Evolutionary conservation across 1,140 invertebrate genomes (phyloP), one percentile per base, ranked within the genome.

Genomic region (Cydia strobilella): DNA sequence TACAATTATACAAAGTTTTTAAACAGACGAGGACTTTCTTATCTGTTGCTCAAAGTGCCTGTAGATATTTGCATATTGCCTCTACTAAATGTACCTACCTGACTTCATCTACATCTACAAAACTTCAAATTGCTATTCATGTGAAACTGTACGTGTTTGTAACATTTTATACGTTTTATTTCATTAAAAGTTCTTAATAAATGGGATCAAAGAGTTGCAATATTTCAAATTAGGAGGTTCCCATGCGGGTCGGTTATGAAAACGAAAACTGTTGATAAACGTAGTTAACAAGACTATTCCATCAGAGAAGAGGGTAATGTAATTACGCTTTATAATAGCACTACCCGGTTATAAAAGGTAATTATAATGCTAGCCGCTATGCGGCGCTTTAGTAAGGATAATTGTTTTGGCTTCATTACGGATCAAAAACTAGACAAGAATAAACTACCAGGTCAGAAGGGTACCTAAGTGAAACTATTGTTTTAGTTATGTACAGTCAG

Each of bases 391-490:
- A 18, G 48, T 15, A 18, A 51, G 48, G 48, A 51, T 51, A 51
- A 51, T 51, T 51, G 48, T 51, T 51, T n/a, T 51, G 48, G 48
- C 48, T 51, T 51, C 48, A 51, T 51, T 51, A 51, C n/a, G 15
- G 12, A 51, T 51, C 48, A n/a, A 51, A 51, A 51, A 51, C 6
- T 51, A 51, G 42, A 45, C 39, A 42, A 13, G 9, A 39, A 39
- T 39, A 39, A 39, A 39, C 35, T 39, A 39, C 25, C 1, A 27
- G 25, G 25, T 27, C 39, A 42, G 39, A 51, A 51, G 48, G 15
- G 15, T 45, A 45, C 42, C 42, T 45, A 45, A 45, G 42, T 13
- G 39, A 42, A 10, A 45, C 31, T 35, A 35, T 35, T 35, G 31
- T 35, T 35, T 35, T 35, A 4, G 31, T 35, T 35, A 35, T 35